phyloP scores from a whole-genome alignment of 2,797 vertebrate genomes.

The Pelodytes ibericus region DNA sequence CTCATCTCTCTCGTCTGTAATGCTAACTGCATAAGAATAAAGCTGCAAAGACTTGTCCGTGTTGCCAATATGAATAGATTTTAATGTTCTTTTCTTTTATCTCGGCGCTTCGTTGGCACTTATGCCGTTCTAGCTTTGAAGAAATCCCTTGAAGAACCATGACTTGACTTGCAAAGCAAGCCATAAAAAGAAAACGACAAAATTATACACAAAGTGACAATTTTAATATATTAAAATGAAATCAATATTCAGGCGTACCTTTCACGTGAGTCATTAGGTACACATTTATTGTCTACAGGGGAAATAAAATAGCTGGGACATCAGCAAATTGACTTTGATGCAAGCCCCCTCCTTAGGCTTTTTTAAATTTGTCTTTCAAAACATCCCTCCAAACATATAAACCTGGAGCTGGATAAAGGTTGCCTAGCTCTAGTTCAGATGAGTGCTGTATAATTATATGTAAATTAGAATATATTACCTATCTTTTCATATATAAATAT shows the following conservation, averaged over 20 bases:
- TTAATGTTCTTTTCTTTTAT: slow-evolving; percentile 49
- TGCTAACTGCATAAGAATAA: slow-evolving; percentile 41
- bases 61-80: slow-evolving; percentile 33
- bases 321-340: slow-evolving; percentile 34
- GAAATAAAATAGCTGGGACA: slow-evolving; percentile 16
- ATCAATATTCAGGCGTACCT: slow-evolving; percentile 25
- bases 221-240: slow-evolving; percentile 45
- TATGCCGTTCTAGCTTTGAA: slow-evolving; percentile 47
- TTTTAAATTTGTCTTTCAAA: slow-evolving; percentile 17
- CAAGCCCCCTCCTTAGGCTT: slow-evolving; percentile 16
- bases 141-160: slow-evolving; percentile 41
- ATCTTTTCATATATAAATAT: no score
- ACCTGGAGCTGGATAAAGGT: not conserved
- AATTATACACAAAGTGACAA: slow-evolving; percentile 41
- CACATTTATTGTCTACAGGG: slow-evolving; percentile 31
- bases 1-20: slow-evolving; percentile 42
- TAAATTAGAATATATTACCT: no score
- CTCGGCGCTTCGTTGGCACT: slow-evolving; percentile 45
- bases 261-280: slow-evolving; percentile 26
- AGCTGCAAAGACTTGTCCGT: slow-evolving; percentile 37
- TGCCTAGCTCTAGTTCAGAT: not conserved
- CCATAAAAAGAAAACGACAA: slow-evolving; percentile 38
- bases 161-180: slow-evolving; percentile 41
- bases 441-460: no score
- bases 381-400: not conserved